These are phyloP conservation scores for Schizothorax lantsangensis DNA, from an alignment of 2,797 vertebrate species.

Conservation along the genomic window DNA sequence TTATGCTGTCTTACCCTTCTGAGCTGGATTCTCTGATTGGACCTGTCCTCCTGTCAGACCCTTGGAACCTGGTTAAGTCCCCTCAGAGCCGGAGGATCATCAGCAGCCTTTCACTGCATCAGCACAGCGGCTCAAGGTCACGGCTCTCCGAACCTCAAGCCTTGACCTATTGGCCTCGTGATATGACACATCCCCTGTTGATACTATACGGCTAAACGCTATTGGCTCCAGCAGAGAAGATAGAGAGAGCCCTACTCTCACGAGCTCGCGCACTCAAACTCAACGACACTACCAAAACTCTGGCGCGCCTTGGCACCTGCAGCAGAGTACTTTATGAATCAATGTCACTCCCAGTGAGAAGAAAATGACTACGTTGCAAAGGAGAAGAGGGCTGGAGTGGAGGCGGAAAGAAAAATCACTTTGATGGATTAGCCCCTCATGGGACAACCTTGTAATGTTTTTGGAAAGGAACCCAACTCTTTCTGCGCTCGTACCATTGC, in stretches of 20 bases:
- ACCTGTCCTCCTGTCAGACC: conserved; percentile 53
- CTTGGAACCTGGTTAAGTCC: conserved; percentile 54
- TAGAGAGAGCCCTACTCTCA: conserved; percentile 26
- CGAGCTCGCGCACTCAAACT: conserved; percentile 22
- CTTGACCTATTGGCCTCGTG: conserved; percentile 46
- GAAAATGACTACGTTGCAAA: conserved; percentile 86
- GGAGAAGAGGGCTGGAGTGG: conserved; percentile 69
- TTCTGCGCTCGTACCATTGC: not conserved
- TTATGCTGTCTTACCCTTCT: conserved; percentile 50
- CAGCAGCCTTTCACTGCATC: conserved; percentile 31
- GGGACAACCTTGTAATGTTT: conserved; percentile 86
- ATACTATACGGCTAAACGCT: conserved; percentile 36
- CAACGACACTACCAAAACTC: conserved; percentile 72
- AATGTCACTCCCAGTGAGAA: conserved; percentile 81
- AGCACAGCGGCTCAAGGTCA: conserved; percentile 50
- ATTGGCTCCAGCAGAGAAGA: conserved; percentile 45
- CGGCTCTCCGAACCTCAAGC: conserved; percentile 38
- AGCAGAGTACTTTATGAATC: conserved; percentile 79
- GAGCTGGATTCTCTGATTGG: conserved; percentile 57
- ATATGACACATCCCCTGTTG: conserved; percentile 52
- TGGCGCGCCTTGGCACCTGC: conserved; percentile 72
- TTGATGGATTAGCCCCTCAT: conserved; percentile 82
- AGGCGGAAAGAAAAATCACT: conserved; percentile 76
- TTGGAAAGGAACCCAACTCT: conserved; percentile 76
- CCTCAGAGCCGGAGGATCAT: conserved; percentile 34